Evolutionary conservation across 2,113 vertebrate species (phyloP), one percentile per base, ranked within the genome.

Genomic region (Ia io): DNA sequence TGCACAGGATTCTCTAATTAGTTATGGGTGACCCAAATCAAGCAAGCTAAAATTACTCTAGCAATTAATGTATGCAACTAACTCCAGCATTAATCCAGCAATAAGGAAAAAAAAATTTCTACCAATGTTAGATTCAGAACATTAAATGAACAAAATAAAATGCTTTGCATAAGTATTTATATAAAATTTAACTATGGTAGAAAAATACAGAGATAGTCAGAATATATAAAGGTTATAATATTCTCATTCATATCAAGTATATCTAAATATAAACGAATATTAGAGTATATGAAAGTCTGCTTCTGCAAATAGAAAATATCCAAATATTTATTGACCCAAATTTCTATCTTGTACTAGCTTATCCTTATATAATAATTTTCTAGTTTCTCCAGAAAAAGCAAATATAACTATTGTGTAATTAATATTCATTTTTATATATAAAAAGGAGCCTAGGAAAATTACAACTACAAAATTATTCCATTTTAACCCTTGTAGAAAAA

Each of bases 121-220:
- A 76, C 49, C 87, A 91, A 84, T 53, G 40, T 47, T 82, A 80
- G 5, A 82, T 30, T 78, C 51, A 53, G 30, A 96, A 65, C 9
- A 71, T 42, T 92, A 82, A 80, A 88, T 80, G 80, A 79, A 83
- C 30, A 69, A 2, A 40, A 87, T 51, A 79, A 79, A 93, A 85
- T 82, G 17, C 84, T 83, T 90, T 42, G 56, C 1, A 32, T 69
- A 80, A 73, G 11, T 3, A 88, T 16, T 65, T 76, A 65, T 42
- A 79, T 71, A 88, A 91, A 93, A 82, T 80, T 56, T 59, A 91
- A 91, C 14, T 95, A 12, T n/a, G 17, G 87, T 10, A 87, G 53
- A 51, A 79, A 79, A 9, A 77, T 63, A 94, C 3, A 82, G 80
- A 93, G 7, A 71, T 22, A 28, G 37, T 6, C 13, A 67, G 35